Evolutionary conservation across 2,797 vertebrate genomes (phyloP), one percentile per base, ranked within the genome.

Genomic region (Halcyon smyrnensis): DNA sequence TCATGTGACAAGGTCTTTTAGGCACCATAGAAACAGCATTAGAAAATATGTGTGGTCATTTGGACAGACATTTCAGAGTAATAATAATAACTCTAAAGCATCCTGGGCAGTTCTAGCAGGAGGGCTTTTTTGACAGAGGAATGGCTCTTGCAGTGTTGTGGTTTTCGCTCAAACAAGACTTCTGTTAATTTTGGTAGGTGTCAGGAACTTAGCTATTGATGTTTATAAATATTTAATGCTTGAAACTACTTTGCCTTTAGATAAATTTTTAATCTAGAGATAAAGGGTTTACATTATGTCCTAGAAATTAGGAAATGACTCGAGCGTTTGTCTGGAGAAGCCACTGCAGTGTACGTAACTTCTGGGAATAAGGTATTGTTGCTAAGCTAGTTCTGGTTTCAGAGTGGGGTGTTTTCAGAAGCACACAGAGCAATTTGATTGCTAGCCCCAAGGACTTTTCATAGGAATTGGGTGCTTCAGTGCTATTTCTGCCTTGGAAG

Each of bases 221-320:
- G 8, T 48, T 85, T 84, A 64, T 95, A 78, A 95, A 97, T 97
- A 92, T 78, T 96, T 93, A 92, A 90, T 92, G 34, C 63, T 87
- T 89, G 78, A 86, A 84, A 88, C 93, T 83, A 89, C 90, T 82
- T 84, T 75, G 54, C 59, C 87, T 85, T 91, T 60, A 83, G 67
- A 96, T 87, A 83, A 95, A 96, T 94, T 82, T 95, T 96, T 96
- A 77, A 97, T 95, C 39, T 74, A 2, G 19, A 90, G 83, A 74
- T 83, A 70, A 87, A 67, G 59, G 57, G n/a, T 86, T 93, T 88
- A 53, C 37, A 32, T 86, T 84, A 53, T 50, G 6, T 81, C 51
- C 75, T 89, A 90, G 74, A 84, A 91, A 84, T 84, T 36, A 74
- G 65, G 77, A 85, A 81, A 69, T 90, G 30, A 75, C 74, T 84